Evolutionary conservation across 2,888 invertebrate species (phyloP), one percentile per base, ranked within the genome.

Genomic region (Acanthacorydalis orientalis): DNA sequence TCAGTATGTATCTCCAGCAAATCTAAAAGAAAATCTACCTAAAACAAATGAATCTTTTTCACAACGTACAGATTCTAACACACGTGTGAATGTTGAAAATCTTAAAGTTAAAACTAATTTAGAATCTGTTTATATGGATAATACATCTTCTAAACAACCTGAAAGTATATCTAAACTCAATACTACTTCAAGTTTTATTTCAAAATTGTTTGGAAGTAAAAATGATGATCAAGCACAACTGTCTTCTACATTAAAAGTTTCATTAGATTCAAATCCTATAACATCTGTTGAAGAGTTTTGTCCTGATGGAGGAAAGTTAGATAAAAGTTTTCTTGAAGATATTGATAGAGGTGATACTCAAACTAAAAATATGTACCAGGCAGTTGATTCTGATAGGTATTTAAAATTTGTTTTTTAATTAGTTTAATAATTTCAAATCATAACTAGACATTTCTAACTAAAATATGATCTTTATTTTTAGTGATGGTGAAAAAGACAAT

Each of bases 241-340:
- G 6, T 61, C 63, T 51, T 47, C 31, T 31, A n/a, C 37, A 12
- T 7, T 12, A 37, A 46, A 39, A 46, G 23, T 46, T 10, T 11
- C 47, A 9, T 15, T 39, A 23, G 42, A 47, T 15, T 16, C 40
- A 12, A 47, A 42, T 14, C 16, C 64, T n/a, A 63, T 67, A 37
- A 63, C 62, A 6, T 67, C 67, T 53, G 79, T 83, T 8, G 83
- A 83, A 54, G 83, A 83, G 57, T 83, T 83, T 70, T 68, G 83
- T 59, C 73, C 83, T 51, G 75, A 88, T 67, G 79, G 78, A 11
- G 84, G 82, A n/a, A 75, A 78, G 41, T 61, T 83, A 35, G 83
- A 84, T 57, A 76, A 77, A 58, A 82, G 80, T 48, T 85, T 87
- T 59, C 67, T 86, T 38, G 86, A 86, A 51, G 85, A 85, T 55